These are phyloP conservation scores for Avahi laniger DNA, from an alignment of 2,797 vertebrate genomes.

Conservation along the genomic window DNA sequence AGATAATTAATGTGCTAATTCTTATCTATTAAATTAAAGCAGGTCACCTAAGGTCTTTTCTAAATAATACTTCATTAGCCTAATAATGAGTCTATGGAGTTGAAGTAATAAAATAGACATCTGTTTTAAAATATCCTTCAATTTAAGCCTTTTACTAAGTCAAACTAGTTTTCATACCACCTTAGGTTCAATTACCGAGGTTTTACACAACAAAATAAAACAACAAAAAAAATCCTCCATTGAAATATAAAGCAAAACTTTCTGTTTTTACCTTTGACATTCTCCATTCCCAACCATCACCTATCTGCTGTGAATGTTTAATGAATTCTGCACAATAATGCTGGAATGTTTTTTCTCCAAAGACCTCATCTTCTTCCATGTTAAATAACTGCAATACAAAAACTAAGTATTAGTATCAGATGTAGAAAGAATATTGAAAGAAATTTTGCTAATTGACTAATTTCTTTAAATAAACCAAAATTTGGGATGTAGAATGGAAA, in stretches of 20 bases:
- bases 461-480: conserved; percentile 29
- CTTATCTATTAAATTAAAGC: conserved; percentile 66
- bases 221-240: neutral
- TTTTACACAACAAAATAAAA: conserved; percentile 19
- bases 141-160: conserved; percentile 50
- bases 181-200: conserved; percentile 34
- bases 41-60: conserved; percentile 55
- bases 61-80: conserved; percentile 63
- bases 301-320: conserved; percentile 84
- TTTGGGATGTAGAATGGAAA: neutral
- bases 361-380: conserved; percentile 78
- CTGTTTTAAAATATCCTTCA: conserved; percentile 62
- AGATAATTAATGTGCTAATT: conserved; percentile 60
- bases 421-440: conserved; percentile 44
- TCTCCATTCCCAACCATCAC: conserved; percentile 88
- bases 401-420: conserved; percentile 62
- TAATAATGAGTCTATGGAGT: conserved; percentile 37
- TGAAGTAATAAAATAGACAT: conserved; percentile 59
- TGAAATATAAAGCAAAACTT: conserved; percentile 30
- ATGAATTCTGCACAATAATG: conserved; percentile 85
- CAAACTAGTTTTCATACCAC: conserved; percentile 27
- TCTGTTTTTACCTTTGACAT: conserved; percentile 82
- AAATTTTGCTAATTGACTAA: conserved; percentile 42
- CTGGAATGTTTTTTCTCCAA: conserved; percentile 85
- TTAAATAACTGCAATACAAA: conserved; percentile 78